Percentiles rank a stretch among this genome's conserved stretches.
phyloP scores from a whole-genome alignment of 1,140 invertebrate genomes.

The Aporrectodea caliginosa region DNA sequence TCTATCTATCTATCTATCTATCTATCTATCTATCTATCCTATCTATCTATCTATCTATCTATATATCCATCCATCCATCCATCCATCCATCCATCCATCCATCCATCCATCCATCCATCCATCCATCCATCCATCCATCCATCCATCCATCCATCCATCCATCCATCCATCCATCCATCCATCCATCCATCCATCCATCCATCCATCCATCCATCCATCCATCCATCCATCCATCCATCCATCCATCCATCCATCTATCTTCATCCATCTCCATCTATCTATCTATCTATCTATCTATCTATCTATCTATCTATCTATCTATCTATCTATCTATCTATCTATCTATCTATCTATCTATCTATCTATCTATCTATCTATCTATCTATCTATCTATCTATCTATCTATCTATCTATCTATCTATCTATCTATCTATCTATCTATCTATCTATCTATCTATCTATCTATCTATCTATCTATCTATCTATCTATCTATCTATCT shows the following conservation, averaged over 20 bases:
- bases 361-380: too few species aligned
- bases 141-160: conserved; percentile 14
- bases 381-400: too few species aligned
- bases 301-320: conserved; percentile 13
- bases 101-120: conserved; percentile 16
- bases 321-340: too few species aligned
- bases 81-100: conserved; percentile 25
- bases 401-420: too few species aligned
- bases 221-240: conserved; percentile 9
- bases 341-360: too few species aligned
- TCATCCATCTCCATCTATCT: too few species aligned
- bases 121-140: conserved; percentile 14
- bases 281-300: neutral
- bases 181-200: conserved; percentile 17
- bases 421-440: too few species aligned
- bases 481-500: too few species aligned
- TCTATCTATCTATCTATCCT: neutral
- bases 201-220: conserved; percentile 3
- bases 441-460: too few species aligned
- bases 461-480: too few species aligned
- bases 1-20: conserved; percentile 6
- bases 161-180: conserved; percentile 21
- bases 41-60: neutral
- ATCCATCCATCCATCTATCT: too few species aligned
- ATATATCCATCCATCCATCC: conserved; percentile 17